Conservation (phyloP, 2,797 vertebrate genomes). For the Perodicticus potto region DNA sequence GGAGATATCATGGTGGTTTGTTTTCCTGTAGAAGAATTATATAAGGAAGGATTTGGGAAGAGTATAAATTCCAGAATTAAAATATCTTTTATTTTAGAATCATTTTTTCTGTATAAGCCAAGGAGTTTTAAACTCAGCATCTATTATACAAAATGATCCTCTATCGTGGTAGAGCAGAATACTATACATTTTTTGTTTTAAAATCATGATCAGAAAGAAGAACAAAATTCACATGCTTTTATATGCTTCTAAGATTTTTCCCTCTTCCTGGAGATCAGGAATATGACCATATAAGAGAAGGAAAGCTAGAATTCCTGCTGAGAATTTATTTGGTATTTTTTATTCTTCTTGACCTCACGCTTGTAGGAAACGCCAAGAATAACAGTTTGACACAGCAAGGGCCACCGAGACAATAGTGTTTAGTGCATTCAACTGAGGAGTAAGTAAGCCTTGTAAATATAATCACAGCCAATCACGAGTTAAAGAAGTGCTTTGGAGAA, state of each 20-base stretch:
- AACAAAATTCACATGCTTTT: slow-evolving; percentile 38
- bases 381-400: slow-evolving; percentile 76
- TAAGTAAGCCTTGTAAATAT: slow-evolving; percentile 54
- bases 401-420: slow-evolving; percentile 69
- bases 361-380: slow-evolving; percentile 77
- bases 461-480: slow-evolving; percentile 47
- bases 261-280: slow-evolving; percentile 62
- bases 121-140: slow-evolving; percentile 40
- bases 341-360: slow-evolving; percentile 68
- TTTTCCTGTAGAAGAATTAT: slow-evolving; percentile 61
- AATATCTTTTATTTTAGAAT: slow-evolving; percentile 59
- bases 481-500: slow-evolving; percentile 37
- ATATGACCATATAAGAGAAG: slow-evolving; percentile 57
- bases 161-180: background rate
- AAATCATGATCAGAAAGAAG: slow-evolving; percentile 38
- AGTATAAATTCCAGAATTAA: slow-evolving; percentile 53
- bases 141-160: slow-evolving; percentile 13
- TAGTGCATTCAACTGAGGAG: slow-evolving; percentile 55
- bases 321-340: slow-evolving; percentile 77
- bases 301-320: slow-evolving; percentile 73
- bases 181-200: background rate
- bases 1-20: slow-evolving; percentile 18
- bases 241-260: slow-evolving; percentile 44
- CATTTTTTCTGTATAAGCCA: slow-evolving; percentile 64
- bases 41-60: background rate